phyloP scores from a whole-genome alignment of 2,888 invertebrate genomes.

The Hyles lineata region DNA sequence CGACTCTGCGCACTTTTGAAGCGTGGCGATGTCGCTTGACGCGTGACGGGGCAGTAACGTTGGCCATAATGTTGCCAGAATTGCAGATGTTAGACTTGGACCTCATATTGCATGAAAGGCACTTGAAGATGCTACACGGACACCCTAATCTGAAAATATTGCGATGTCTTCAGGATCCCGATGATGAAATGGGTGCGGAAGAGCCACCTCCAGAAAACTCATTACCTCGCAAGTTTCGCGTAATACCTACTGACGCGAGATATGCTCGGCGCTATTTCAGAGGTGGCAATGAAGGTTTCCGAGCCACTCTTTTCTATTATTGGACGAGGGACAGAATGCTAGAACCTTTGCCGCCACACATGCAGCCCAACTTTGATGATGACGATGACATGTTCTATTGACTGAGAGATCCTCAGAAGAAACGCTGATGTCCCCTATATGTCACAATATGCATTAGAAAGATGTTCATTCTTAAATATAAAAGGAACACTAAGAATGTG shows the following conservation, averaged over 20 bases:
- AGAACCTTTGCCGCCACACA: conserved; percentile 27
- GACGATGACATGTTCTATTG: background rate
- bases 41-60: conserved; percentile 30
- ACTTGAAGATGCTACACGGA: background rate
- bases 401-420: background rate
- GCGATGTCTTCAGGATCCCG: background rate
- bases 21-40: conserved; percentile 44
- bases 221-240: background rate
- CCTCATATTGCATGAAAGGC: background rate
- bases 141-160: background rate
- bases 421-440: background rate
- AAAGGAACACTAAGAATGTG: background rate
- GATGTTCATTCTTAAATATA: background rate
- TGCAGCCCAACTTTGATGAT: background rate
- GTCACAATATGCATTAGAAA: background rate
- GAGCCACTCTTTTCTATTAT: conserved; percentile 48
- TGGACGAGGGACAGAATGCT: conserved; percentile 41
- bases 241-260: conserved; percentile 32
- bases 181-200: background rate
- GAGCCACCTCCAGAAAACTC: background rate
- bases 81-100: background rate
- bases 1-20: conserved; percentile 42
- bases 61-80: conserved; percentile 37
- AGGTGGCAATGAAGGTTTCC: conserved; percentile 47
- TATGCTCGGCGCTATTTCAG: conserved; percentile 44